Conservation (phyloP, 2,113 vertebrate species). For the Neopipo cinnamomea region DNA sequence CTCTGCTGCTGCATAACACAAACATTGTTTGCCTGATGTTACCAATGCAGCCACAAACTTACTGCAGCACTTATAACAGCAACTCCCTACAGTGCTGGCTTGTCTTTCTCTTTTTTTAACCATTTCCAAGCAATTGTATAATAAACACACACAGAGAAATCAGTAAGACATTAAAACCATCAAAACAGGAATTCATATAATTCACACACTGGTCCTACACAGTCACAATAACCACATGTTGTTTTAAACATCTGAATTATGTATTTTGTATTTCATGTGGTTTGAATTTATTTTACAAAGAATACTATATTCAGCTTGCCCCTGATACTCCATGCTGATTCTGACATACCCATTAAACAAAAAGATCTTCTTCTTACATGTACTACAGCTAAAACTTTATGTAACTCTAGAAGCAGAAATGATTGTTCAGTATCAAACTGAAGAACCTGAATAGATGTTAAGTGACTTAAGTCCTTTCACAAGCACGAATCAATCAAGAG, state of each 20-base stretch:
- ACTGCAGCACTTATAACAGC: accelerated
- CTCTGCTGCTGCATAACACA: not conserved
- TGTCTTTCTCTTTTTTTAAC: not conserved
- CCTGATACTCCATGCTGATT: not conserved
- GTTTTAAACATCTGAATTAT: not conserved
- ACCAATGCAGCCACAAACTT: not conserved
- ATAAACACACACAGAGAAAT: not conserved
- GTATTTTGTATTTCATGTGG: not conserved
- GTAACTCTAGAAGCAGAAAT: not conserved
- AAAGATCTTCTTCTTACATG: not conserved
- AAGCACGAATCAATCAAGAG: not conserved
- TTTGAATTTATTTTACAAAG: not conserved
- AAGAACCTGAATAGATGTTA: not conserved
- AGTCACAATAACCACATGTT: not conserved
- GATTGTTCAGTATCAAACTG: not conserved
- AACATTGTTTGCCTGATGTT: no score
- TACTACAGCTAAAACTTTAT: not conserved
- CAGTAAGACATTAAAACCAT: not conserved
- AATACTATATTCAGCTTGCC: not conserved
- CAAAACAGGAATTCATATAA: not conserved
- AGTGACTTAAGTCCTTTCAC: not conserved
- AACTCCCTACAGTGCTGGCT: not conserved
- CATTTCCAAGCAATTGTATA: not conserved
- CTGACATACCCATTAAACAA: not conserved
- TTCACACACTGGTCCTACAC: not conserved